Percentiles rank a stretch among this genome's conserved stretches.
phyloP scores from a whole-genome alignment of 92 coral and sea anemone species.

The Paragorgia papillata region DNA sequence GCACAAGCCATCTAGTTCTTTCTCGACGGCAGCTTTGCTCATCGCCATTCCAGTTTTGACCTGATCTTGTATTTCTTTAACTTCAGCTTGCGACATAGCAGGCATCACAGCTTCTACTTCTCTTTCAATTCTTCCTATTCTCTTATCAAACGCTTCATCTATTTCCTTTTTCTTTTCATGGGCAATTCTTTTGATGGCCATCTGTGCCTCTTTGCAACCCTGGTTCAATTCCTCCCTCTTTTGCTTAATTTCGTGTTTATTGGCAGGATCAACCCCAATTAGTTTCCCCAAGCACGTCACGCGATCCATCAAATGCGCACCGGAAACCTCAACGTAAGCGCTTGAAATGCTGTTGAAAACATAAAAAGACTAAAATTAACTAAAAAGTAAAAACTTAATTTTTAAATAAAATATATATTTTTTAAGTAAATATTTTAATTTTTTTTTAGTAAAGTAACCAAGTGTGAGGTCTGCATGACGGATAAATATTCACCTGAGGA shows the following conservation, averaged over 20 bases:
- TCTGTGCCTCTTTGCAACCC: constrained; percentile 48
- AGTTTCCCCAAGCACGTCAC: constrained; percentile 59
- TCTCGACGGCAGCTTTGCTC: constrained; percentile 17
- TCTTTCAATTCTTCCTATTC: constrained; percentile 52
- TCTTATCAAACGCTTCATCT: constrained; percentile 48
- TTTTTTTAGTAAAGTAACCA: no score
- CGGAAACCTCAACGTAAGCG: constrained; percentile 52
- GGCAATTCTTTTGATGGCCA: constrained; percentile 40
- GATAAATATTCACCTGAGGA: no score
- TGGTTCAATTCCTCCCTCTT: constrained; percentile 34
- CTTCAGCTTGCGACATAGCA: constrained; percentile 21
- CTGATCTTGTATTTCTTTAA: constrained; percentile 43
- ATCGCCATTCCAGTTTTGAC: constrained; percentile 19
- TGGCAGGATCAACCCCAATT: constrained; percentile 54
- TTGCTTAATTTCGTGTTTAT: constrained; percentile 25
- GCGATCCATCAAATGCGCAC: constrained; percentile 55
- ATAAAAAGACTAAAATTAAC: no score
- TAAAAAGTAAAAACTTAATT: no score
- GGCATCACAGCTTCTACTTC: constrained; percentile 56
- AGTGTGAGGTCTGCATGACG: no score
- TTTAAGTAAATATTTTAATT: no score
- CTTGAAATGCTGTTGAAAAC: constrained; percentile 42
- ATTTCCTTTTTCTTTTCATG: constrained; percentile 43
- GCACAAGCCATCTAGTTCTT: constrained; percentile 31
- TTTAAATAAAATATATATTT: no score